Evolutionary conservation across 2,797 vertebrate genomes (phyloP), one percentile per base, ranked within the genome.

Genomic region (Sebastiscus albofasciatus): DNA sequence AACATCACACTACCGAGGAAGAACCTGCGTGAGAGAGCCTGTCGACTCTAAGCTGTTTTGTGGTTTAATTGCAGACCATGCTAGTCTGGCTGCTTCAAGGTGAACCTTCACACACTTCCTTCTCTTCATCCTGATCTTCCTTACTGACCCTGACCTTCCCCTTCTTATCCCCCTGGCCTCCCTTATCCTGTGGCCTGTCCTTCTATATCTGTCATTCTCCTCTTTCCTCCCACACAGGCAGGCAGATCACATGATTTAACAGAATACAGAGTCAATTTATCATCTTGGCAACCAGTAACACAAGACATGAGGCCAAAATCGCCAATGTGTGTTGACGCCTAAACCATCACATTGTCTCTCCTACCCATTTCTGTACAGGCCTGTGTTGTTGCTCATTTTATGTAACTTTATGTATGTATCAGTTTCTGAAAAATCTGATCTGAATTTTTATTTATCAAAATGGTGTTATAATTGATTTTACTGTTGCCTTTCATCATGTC

Each of bases 101-200:
- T 88, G 86, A 92, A 87, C 87, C 84, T 90, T 91, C 42, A 86
- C 82, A 90, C 85, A 83, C 74, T 92, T 88, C 79, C 77, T 66
- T 16, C 64, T 54, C 69, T 42, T 89, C 73, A 71, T 90, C 83
- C 77, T 90, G 83, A 89, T 84, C 81, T 86, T 77, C 86, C 80
- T 80, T 26, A 12, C 56, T 67, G 74, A 88, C 82, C 56, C 71
- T 82, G 82, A 83, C 90, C 81, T 84, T 67, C 36, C 27, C n/a
- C 73, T 65, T 79, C 72, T 89, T 89, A 90, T 81, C 83, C 82
- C 39, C 34, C 62, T 29, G 77, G 77, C 56, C 65, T 64, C 7
- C 59, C 13, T 89, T 83, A 88, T 88, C 83, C 77, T 71, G 29
- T 6, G 10, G 65, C 58, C 55, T 49, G 49, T 69, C 54, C 64